phyloP scores from a whole-genome alignment of 2,797 vertebrate genomes.

The Rhynchonycteris naso region DNA sequence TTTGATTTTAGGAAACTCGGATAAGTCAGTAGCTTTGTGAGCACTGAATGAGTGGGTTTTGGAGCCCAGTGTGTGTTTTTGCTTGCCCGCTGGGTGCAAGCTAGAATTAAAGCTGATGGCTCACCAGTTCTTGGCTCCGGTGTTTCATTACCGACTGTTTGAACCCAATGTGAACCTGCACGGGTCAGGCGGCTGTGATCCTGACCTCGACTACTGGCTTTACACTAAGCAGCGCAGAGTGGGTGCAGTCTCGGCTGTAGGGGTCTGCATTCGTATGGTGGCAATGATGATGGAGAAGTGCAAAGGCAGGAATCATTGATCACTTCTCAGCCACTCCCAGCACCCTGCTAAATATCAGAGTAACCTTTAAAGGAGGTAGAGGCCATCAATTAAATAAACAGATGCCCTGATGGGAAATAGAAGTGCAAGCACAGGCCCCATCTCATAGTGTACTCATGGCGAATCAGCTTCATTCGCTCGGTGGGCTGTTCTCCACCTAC shows the following conservation, averaged over 20 bases:
- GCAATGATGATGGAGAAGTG: not conserved
- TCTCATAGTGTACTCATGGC: conserved; percentile 59
- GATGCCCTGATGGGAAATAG: conserved; percentile 67
- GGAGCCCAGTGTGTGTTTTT: too few species aligned
- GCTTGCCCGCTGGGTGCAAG: too few species aligned
- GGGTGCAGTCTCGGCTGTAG: not conserved
- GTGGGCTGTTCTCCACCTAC: conserved; percentile 8
- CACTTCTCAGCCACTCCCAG: conserved; percentile 44
- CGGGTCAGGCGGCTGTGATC: too few species aligned
- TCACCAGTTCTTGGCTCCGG: too few species aligned
- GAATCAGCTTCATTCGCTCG: conserved; percentile 45
- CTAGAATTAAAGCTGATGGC: too few species aligned
- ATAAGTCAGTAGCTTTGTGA: too few species aligned
- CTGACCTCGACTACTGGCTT: too few species aligned
- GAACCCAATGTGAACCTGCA: too few species aligned
- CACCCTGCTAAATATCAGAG: conserved; percentile 72
- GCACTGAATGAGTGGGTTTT: too few species aligned
- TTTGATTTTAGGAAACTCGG: too few species aligned
- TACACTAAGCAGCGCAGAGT: not conserved
- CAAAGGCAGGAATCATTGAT: conserved; percentile 59
- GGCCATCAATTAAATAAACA: conserved; percentile 79
- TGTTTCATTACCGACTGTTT: too few species aligned
- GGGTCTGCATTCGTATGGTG: not conserved
- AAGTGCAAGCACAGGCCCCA: conserved; percentile 63
- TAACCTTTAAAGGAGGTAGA: conserved; percentile 78